These are phyloP conservation scores for Sphaeridia pumilis DNA, from an alignment of 2,888 invertebrate species.

Conservation along the genomic window DNA sequence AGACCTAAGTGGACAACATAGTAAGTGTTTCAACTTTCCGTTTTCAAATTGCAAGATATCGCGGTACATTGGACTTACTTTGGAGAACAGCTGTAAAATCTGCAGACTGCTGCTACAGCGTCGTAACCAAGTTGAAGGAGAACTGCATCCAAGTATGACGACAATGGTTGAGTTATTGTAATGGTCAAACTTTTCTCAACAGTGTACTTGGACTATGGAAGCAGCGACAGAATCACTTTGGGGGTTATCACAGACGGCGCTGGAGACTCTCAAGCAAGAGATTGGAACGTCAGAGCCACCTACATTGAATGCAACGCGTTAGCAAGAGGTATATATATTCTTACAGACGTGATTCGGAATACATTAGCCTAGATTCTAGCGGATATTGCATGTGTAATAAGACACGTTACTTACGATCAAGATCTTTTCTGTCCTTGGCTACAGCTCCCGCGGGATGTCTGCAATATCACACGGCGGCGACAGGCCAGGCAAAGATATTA, in stretches of 20 bases:
- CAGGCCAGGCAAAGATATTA: conserved; percentile 16
- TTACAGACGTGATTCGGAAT: too few species aligned
- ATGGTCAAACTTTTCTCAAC: conserved; percentile 1
- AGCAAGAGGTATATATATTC: conserved; percentile 6
- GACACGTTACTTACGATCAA: neutral
- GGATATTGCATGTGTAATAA: too few species aligned
- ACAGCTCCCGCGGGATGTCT: conserved; percentile 33
- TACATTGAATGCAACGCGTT: conserved; percentile 32
- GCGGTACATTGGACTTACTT: too few species aligned
- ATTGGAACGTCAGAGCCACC: conserved; percentile 27
- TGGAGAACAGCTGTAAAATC: neutral
- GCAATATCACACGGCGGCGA: conserved; percentile 26
- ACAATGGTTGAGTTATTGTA: too few species aligned
- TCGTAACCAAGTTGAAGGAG: too few species aligned
- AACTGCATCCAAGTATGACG: too few species aligned
- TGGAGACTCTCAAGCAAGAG: conserved; percentile 7
- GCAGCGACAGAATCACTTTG: conserved; percentile 29
- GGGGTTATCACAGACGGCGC: conserved; percentile 30
- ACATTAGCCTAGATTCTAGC: too few species aligned
- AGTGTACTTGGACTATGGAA: conserved; percentile 34
- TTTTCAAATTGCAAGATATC: too few species aligned
- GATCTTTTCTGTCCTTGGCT: neutral
- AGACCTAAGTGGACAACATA: conserved; percentile 30
- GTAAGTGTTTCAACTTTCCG: conserved; percentile 17
- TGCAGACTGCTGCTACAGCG: too few species aligned